Evolutionary conservation across 2,888 invertebrate species (phyloP), one percentile per base, ranked within the genome.

Genomic region (Dryomyza anilis): DNA sequence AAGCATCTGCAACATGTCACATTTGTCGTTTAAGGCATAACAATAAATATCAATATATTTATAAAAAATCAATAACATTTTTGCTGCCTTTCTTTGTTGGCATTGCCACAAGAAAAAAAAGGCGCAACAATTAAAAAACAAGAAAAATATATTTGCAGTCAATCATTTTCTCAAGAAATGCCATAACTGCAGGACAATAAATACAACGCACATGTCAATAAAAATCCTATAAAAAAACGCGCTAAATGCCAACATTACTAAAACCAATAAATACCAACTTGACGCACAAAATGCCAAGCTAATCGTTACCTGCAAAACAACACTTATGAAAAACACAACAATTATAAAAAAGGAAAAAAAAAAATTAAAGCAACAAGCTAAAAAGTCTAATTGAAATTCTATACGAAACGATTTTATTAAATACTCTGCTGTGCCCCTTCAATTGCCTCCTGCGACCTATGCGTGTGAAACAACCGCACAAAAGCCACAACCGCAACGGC

Each of bases 201-300:
- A 55, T 33, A 19, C 14, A 19, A 55, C 36, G 36, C 55, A 25
- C 21, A 39, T 39, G 45, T 10, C 27, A 39, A 16, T 29, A 70
- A 77, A 14, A 39, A 12, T 14, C n/a, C n/a, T n/a, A n/a, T 23
- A 39, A 57, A 56, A 56, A 57, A 57, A 57, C 23, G 36, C 43
- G 43, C 12, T 52, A 39, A 61, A 79, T 79, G 78, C 79, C 79
- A 74, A 79, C 74, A 74, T 79, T 73, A 72, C 77, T 77, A 72
- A 78, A 75, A 78, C 76, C 79, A 79, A 79, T 79, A 79, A 79
- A 79, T 79, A 80, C 79, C 79, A 76, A 79, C 75, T 79, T 79
- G 79, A 79, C 79, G 78, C 79, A 79, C 75, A 77, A 77, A 79
- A 79, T 79, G 72, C 78, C 78, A 74, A 78, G 75, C 76, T 73